Base-by-base conservation (phyloP, 2,888 invertebrate species). In the Ephialtes manifestator region DNA sequence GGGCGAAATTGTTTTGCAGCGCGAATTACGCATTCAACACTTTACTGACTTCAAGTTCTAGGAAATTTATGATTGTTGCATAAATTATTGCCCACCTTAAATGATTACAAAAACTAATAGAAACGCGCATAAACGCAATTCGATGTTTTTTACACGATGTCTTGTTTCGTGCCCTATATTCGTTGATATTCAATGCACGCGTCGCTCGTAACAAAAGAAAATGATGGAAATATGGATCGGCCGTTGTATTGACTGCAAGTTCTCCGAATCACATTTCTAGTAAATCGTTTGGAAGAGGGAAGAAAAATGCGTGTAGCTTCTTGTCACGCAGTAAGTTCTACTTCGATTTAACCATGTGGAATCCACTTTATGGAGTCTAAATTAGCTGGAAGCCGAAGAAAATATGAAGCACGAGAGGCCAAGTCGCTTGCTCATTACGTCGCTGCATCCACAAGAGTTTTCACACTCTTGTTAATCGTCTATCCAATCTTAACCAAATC, bases 331-430 rank as follows among this genome's bases (percentile, higher is more conserved):
- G 65, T 48, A 63, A 20, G 51, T 72, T 80, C n/a, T 43, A 72
- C 65, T 72, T 63, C 53, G 63, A 53, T 71, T 76, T 18, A n/a
- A 53, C 67, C 46, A 31, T 51, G n/a, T 15, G 31, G 10, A 75
- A 78, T 60, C 71, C 75, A 74, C 75, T 79, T 80, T 84, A 79
- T 68, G 80, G 75, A 84, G 58, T 70, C 39, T 71, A 72, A 77
- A 83, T 83, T 83, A 83, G 72, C 72, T 72, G 28, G 43, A 53
- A 28, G 71, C 39, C 55, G 51, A 72, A 51, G 65, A 48, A 72
- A 72, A 72, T 72, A 80, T 60, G 65, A 53, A 43, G 48, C 46
- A 35, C 31, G 48, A 48, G 77, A 43, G 70, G 75, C 58, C 15
- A 55, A 39, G 5, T 24, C 55, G 5, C 24, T 31, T 7, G 28